Base-by-base conservation (phyloP, 2,797 vertebrate species). In the Zenarchopterus dispar region DNA sequence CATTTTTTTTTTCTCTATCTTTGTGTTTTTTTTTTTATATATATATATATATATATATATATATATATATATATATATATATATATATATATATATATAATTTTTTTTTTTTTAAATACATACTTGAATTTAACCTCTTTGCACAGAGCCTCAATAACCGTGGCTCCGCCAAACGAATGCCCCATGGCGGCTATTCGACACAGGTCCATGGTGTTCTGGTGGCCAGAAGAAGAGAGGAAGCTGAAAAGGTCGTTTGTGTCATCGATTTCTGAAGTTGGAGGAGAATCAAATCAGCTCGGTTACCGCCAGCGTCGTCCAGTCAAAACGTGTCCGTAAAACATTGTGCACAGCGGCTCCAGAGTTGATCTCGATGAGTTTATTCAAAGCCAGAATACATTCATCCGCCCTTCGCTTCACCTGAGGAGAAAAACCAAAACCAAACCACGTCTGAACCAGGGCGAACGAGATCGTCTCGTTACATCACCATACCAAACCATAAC, bases 121-220 rank as follows among this genome's bases (percentile, higher is more conserved):
- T 94, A 99, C 97, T 94, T 96, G 82, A 99, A 99, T 88, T 92
- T 93, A 39, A 82, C 80, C 43, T 99, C 97, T 89, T 94, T 95
- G 87, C 95, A 95, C 64, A 99, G 94, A 70, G 93, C 77, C 81
- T 98, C 94, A 23, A 99, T 92, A 67, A 92, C 94, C 15, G 97
- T 97, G 1, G 95, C 96, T 61, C 95, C 97, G 26, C 97, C 97
- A 64, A 99, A 99, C 26, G 97, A 99, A 90, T 99, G 97, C 9
- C 97, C 97, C 75, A 96, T 92, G 36, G 92, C 82, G 43, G 95
- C 95, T 70, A 94, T 92, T 88, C 89, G 93, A 62, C 93, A 93
- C 81, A 93, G 78, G 80, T 98, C 95, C 83, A 99, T 94, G 67
- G 93, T 92, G 74, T 93, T 94, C 97, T 99, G 84, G 48, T 31